Conservation (phyloP, 2,888 invertebrate genomes). For the Dolichomitus sp. region DNA sequence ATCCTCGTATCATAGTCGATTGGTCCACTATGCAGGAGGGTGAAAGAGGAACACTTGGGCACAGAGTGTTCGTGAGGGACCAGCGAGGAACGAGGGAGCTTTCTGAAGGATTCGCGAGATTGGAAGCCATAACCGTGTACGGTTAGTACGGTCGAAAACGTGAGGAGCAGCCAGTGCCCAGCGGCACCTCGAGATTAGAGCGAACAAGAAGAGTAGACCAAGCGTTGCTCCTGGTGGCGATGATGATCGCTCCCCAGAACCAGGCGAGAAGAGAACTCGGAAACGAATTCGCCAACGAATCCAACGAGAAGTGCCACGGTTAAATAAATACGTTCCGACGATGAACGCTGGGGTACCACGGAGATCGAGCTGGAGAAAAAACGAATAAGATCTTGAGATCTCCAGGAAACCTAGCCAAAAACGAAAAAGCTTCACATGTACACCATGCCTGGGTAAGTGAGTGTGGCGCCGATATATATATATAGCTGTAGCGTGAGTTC, state of each 20-base stretch:
- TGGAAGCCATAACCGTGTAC: slow-evolving; percentile 70
- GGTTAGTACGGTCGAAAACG: slow-evolving; percentile 67
- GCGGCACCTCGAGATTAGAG: slow-evolving; percentile 53
- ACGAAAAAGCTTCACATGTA: slow-evolving; percentile 27
- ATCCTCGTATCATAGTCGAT: slow-evolving; percentile 48
- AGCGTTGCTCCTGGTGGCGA: slow-evolving; percentile 6
- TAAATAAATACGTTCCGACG: slow-evolving; percentile 68
- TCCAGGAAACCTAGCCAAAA: slow-evolving; percentile 27
- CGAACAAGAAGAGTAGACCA: slow-evolving; percentile 38
- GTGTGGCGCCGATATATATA: slow-evolving; percentile 39
- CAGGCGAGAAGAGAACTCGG: slow-evolving; percentile 44
- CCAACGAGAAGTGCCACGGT: slow-evolving; percentile 45
- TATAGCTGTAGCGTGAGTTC: slow-evolving; percentile 2
- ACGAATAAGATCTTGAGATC: slow-evolving; percentile 54
- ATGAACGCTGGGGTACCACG: slow-evolving; percentile 15
- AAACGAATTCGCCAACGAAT: slow-evolving; percentile 58
- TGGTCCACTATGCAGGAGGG: slow-evolving; percentile 26
- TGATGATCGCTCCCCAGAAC: slow-evolving; percentile 12
- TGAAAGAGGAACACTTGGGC: slow-evolving; percentile 21
- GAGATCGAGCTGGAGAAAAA: slow-evolving; percentile 42
- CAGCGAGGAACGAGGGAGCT: slow-evolving; percentile 25
- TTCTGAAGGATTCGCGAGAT: slow-evolving; percentile 67
- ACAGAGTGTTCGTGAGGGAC: slow-evolving; percentile 30
- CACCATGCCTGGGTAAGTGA: neutral
- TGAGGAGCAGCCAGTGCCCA: slow-evolving; percentile 48